Base-by-base conservation (phyloP, 1,140 invertebrate genomes). In the Epicauta chinensis region DNA sequence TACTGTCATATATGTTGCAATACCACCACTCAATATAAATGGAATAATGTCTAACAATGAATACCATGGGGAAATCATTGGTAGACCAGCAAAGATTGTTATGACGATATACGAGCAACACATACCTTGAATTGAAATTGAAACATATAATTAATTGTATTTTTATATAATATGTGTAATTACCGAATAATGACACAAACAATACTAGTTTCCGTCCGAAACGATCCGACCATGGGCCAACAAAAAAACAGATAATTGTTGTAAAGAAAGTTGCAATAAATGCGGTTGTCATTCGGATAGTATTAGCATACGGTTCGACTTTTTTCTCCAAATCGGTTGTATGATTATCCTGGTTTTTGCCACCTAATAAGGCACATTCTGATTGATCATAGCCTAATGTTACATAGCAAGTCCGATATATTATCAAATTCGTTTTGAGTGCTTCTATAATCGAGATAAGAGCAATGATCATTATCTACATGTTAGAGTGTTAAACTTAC, bases 191-290 rank as follows among this genome's bases (percentile, higher is more conserved):
- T 17, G 76, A 69, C 4, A 72, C 57, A 9, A 84, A 61, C 13
- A 87, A 62, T 40, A 86, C 61, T 5, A 82, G 82, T 62, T 83
- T 86, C n/a, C 84, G 75, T 39, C 84, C 84, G 69, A 84, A 76
- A 38, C 72, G 76, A 64, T 87, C 84, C 51, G 83, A 86, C 84
- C 84, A 87, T 3, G 83, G 80, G 17, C 84, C 84, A 14, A 86
- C 63, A 58, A 85, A 84, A 1, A 86, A 66, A 14, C 80, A 77
- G 4, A 84, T 65, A 10, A 84, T 51, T 0, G 82, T 77, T 2
- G 82, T 81, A 29, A 80, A 70, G 52, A 84, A 68, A 35, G 77
- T 78, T 57, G 82, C 78, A 16, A 86, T 59, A 0, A 83, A 66
- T 12, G 74, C 75, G 51, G 76, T 76, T 0, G 73, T 67, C 57